Base-by-base conservation (phyloP, 2,113 vertebrate species). In the Nothoprocta pentlandii region DNA sequence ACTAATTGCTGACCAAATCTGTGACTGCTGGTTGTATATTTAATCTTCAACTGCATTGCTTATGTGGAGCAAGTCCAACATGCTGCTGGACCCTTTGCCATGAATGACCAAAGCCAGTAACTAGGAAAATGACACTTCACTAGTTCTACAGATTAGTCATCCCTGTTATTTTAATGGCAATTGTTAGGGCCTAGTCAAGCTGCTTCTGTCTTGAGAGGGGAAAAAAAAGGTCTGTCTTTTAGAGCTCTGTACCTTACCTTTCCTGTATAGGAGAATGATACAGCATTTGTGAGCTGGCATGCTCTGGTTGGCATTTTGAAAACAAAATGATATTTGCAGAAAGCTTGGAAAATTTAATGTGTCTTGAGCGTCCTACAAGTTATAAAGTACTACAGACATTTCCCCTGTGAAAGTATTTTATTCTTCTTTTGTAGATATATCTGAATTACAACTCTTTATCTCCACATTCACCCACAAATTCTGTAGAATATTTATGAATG, bases 261-360 rank as follows among this genome's bases (percentile, higher is more conserved):
- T 86, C 92, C 19, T 86, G 14, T 90, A 80, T 71, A 34, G 70
- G 61, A 39, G 39, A 83, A 7, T 42, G 68, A 63, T 90, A 92
- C 53, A 61, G 53, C 17, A 36, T 70, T 89, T 23, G 36, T 89
- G 30, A 36, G 76, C 61, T 83, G 2, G 9, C 39, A 61, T 93
- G 28, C 54, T 91, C 67, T 85, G 59, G 4, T 41, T 87, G 15
- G 41, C 77, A 34, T 92, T 94, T 91, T 71, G 66, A 83, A 95
- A 95, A 46, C 22, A 83, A 46, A 44, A 54, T 66, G 85, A 85
- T 80, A 78, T 75, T 93, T 80, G 54, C 59, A 92, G 28, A 85
- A 84, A 20, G 26, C 23, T 41, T 83, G 41, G 63, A 83, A 87
- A 92, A 77, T 54, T n/a, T 70, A 83, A 51, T 17, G 12, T 90